Evolutionary conservation across 2,113 vertebrate species (phyloP), one percentile per base, ranked within the genome.

Genomic region (Strigops habroptila): DNA sequence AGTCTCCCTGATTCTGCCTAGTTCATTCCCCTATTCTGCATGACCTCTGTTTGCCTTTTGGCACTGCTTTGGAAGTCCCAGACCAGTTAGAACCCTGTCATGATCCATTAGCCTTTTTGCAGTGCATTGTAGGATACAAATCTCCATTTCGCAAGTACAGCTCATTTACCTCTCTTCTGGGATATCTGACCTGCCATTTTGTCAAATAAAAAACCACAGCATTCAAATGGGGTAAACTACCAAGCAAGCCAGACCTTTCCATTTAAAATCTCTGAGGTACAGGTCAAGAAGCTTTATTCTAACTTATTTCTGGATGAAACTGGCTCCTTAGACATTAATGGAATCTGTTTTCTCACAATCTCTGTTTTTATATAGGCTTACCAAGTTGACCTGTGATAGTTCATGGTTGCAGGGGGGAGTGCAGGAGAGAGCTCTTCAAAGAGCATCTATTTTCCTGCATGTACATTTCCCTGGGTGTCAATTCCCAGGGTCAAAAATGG

Each of bases 401-500:
- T 9, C 6, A 14, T 19, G 1, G 22, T 49, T 62, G 14, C 33
- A 4, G 5, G 1, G 6, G 8, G 11, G 12, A 70, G 10, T 17
- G 14, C 1, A 15, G 18, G 11, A 59, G 18, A 44, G 5, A 84
- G 12, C 3, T 70, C 33, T 69, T 73, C 73, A 73, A 41, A 52
- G 4, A 74, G 4, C 9, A 57, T 35, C 21, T 41, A 19, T 46
- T 95, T 64, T 64, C 12, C 30, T 69, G 5, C 15, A 18, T 10
- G 24, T 4, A 30, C 3, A 4, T 44, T 62, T 70, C 39, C 30
- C 7, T 2, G 5, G 9, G 6, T 51, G 46, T 21, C 18, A 16
- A 16, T 49, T 22, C 4, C 17, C 3, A 1, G 8, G 10, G 14
- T 3, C 2, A 1, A 51, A 85, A 82, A 82, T 1, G 1, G 28